Base-by-base conservation (phyloP, 2,888 invertebrate genomes). In the Apoda limacodes region DNA sequence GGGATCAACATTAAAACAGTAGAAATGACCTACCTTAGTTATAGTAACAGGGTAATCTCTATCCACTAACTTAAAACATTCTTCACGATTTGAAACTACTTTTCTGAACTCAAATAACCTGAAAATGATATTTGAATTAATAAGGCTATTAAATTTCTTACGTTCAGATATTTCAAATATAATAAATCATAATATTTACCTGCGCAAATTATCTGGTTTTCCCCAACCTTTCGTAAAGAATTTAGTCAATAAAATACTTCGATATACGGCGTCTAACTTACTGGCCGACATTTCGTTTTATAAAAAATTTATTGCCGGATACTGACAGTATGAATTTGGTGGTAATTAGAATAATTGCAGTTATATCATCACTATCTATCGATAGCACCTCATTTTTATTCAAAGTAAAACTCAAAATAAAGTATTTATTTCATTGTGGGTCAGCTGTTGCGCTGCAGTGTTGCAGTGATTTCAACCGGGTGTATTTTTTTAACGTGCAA, bases 141-240 rank as follows among this genome's bases (percentile, higher is more conserved):
- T 39, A 42, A 15, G 5, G 34, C 27, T 12, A 26, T 13, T 22
- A 26, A 32, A 35, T 30, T 28, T 24, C 37, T 23, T 22, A 36
- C n/a, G n/a, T n/a, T n/a, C n/a, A n/a, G n/a, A n/a, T n/a, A n/a
- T n/a, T n/a, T n/a, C n/a, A n/a, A n/a, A n/a, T n/a, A n/a, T n/a
- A n/a, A n/a, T n/a, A n/a, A n/a, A n/a, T n/a, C n/a, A n/a, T n/a
- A n/a, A n/a, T 44, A 28, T 49, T 59, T 54, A 92, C 95, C 90
- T 89, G 71, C 89, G 87, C 34, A 98, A 82, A 66, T 92, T 91
- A 52, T 95, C 92, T 13, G 97, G 94, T 59, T 91, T 89, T 4
- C 98, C 98, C 98, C 98, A 98, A 52, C 97, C 97, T 82, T 94
- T 93, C 2, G 92, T 93, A 60, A 98, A 98, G 67, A 97, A 95